Percentiles rank a stretch among this genome's conserved stretches.
Evolutionary conservation across 2,888 invertebrate genomes (phyloP).

Genomic region (Pardosa pseudoannulata): DNA sequence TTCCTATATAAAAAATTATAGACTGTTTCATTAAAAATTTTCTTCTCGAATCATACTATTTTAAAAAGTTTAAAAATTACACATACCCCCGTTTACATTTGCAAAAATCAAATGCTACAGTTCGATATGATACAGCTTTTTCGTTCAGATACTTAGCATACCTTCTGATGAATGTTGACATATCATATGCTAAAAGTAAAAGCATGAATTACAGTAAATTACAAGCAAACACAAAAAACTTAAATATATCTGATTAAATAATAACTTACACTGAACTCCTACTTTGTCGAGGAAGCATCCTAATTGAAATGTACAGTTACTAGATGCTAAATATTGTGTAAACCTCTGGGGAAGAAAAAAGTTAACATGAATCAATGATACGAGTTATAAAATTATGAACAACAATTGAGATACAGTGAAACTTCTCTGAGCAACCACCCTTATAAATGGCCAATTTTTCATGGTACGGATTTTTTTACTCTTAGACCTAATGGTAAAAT

Average conservation of each 20-base stretch:
- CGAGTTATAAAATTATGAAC: too few relatives aligned
- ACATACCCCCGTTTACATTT: slow-evolving; percentile 98
- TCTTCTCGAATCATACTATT: too few relatives aligned
- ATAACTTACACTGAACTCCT: slow-evolving; percentile 92
- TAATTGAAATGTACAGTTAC: slow-evolving; percentile 99
- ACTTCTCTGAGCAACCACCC: too few relatives aligned
- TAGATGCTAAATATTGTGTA: slow-evolving; percentile 99
- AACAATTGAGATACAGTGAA: too few relatives aligned
- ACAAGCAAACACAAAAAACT: background rate
- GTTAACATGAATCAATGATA: too few relatives aligned
- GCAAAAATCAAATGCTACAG: slow-evolving; percentile 99
- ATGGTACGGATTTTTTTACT: too few relatives aligned
- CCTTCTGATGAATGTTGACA: slow-evolving; percentile 99
- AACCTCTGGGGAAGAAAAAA: slow-evolving; percentile 88
- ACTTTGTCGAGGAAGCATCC: slow-evolving; percentile 98
- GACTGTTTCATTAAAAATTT: too few relatives aligned
- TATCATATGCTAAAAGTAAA: slow-evolving; percentile 93
- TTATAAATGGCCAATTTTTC: too few relatives aligned
- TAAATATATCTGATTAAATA: background rate
- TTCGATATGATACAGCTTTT: slow-evolving; percentile 98
- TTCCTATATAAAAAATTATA: slow-evolving; percentile 82
- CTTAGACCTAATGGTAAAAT: too few relatives aligned
- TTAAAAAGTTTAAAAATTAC: background rate
- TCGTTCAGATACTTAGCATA: slow-evolving; percentile 99
- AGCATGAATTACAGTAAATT: background rate